Evolutionary conservation across 1,140 invertebrate genomes (phyloP).

Genomic region (Aethina tumida): DNA sequence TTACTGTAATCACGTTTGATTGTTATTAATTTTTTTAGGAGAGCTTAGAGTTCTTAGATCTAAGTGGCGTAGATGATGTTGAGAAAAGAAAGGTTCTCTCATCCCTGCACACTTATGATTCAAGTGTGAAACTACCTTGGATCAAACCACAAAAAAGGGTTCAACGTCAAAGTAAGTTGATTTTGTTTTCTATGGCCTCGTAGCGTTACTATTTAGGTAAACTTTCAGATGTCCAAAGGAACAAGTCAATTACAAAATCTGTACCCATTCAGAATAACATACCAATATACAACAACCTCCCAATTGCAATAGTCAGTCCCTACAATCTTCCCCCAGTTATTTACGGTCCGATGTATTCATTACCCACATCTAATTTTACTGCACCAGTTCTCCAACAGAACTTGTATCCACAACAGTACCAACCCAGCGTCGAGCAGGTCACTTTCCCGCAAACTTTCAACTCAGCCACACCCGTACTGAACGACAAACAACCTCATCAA

Average conservation of each 20-base stretch:
- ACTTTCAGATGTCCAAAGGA: background rate
- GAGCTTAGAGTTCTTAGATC: constrained; percentile 28
- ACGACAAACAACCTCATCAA: no score
- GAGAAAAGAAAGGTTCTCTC: constrained; percentile 25
- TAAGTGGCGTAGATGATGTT: constrained; percentile 28
- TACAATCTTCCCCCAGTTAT: background rate
- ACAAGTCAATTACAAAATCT: background rate
- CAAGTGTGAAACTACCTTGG: constrained; percentile 29
- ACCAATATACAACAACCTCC: background rate
- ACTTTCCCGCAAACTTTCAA: no score
- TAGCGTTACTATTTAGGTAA: background rate
- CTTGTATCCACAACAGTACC: no score
- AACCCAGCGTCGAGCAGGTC: no score
- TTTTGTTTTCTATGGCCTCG: background rate
- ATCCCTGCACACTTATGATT: constrained; percentile 20
- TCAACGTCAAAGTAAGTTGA: no score
- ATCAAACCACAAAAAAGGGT: constrained; percentile 13
- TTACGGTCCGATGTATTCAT: background rate
- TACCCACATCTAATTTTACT: no score
- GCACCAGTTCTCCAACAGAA: no score
- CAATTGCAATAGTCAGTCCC: background rate
- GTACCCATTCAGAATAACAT: constrained; percentile 5
- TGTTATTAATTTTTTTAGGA: constrained; percentile 13
- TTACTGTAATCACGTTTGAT: constrained; percentile 3
- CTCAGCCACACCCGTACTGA: no score